A percentile compares a stretch with the other conserved stretches of the same genome.
Evolutionary conservation across 2,888 invertebrate genomes (phyloP).

Genomic region (Polia nebulosa): DNA sequence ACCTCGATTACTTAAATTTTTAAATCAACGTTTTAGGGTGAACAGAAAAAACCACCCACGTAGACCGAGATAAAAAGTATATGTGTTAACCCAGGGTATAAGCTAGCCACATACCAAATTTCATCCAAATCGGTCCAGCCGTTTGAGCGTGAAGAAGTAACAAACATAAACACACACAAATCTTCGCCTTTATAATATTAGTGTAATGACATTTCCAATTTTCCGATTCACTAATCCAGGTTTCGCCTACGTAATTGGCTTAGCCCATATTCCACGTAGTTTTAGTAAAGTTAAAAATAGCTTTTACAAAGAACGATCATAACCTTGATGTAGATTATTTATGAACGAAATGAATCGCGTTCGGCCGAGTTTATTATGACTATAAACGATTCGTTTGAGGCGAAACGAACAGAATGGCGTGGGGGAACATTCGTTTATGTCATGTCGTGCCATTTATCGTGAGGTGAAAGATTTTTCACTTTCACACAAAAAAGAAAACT

Average conservation of each 20-base stretch:
- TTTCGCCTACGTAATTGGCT: slow-evolving; percentile 27
- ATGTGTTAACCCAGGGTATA: too few relatives aligned
- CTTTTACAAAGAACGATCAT: slow-evolving; percentile 40
- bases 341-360: slow-evolving; percentile 25
- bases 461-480: not conserved
- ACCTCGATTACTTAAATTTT: too few relatives aligned
- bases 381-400: slow-evolving; percentile 16
- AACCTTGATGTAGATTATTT: slow-evolving; percentile 54
- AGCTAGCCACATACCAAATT: too few relatives aligned
- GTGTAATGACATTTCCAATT: slow-evolving; percentile 2
- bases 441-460: slow-evolving; percentile 5
- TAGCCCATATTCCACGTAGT: slow-evolving; percentile 38
- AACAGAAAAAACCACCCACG: not conserved
- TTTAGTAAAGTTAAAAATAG: slow-evolving; percentile 64
- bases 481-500: not conserved
- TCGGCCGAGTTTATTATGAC: slow-evolving; percentile 28
- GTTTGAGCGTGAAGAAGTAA: too few relatives aligned
- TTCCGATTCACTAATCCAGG: not conserved
- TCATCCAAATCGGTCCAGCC: too few relatives aligned
- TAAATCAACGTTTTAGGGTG: not conserved
- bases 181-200: too few relatives aligned
- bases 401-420: slow-evolving; percentile 15
- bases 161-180: too few relatives aligned
- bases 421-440: slow-evolving; percentile 2
- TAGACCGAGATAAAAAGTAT: too few relatives aligned